Base-by-base conservation (phyloP, 2,113 vertebrate species). In the Petrocephalus microphthalmus region DNA sequence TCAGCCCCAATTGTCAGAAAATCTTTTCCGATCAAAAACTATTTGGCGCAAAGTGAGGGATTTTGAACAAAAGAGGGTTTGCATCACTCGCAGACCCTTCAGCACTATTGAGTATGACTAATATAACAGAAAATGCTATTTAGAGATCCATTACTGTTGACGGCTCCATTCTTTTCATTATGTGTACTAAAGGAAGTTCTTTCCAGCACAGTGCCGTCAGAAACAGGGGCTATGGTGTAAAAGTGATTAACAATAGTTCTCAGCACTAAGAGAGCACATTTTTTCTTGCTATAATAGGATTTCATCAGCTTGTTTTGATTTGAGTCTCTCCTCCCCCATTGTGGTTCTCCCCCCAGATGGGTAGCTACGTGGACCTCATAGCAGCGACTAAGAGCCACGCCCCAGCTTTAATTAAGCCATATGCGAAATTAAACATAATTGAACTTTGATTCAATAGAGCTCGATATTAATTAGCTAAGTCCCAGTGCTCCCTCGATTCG, bases 111-210 rank as follows among this genome's bases (percentile, higher is more conserved):
- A 94, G 93, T 94, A 94, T 95, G 94, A 95, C 93, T 95, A 95
- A 95, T 95, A 95, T 95, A 95, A 94, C 93, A 95, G 92, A 94
- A 95, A 94, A 95, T 95, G 93, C 93, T 94, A 94, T 95, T 95
- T 94, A 94, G 93, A 94, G 94, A 93, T 92, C 93, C 93, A 93
- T 93, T 94, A 93, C 93, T 91, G 93, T 91, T 95, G 94, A 94
- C 92, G 90, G 94, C 92, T 94, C 92, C 92, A 94, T 95, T 94
- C 90, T 94, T 93, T 94, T 93, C 89, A 91, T 92, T 92, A 92
- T 93, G 91, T 90, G 86, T 89, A 87, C 90, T 89, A 91, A 89
- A 91, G 93, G 92, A 93, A 90, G 89, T 45, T 25, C 25, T 84
- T 86, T 82, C 90, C 83, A 84, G 89, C 78, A 85, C 90, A 92